phyloP scores from a whole-genome alignment of 2,888 invertebrate species.

The Stenichneumon culpator region DNA sequence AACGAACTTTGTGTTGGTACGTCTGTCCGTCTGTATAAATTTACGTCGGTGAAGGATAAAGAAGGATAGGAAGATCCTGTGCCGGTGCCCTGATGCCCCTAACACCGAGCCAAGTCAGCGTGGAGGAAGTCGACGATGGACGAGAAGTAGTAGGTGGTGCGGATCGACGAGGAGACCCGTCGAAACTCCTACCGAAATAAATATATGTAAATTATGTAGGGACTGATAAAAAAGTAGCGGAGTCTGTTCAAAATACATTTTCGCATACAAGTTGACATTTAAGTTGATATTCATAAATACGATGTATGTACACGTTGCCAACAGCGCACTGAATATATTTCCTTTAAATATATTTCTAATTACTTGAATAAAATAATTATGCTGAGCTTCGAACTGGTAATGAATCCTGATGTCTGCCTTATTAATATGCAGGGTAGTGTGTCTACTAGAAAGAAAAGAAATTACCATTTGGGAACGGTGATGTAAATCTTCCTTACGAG shows the following conservation, averaged over 20 bases:
- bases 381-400: background rate
- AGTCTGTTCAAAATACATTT: background rate
- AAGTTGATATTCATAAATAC: slow-evolving; percentile 12
- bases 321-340: too few relatives aligned
- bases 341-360: background rate
- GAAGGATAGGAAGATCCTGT: slow-evolving; percentile 42
- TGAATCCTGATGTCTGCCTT: background rate
- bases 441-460: background rate
- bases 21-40: slow-evolving; percentile 23
- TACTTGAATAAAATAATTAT: background rate
- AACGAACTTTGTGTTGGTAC: slow-evolving; percentile 29
- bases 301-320: background rate
- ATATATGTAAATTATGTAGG: slow-evolving; percentile 4
- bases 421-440: background rate
- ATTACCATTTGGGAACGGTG: background rate
- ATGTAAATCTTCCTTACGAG: background rate
- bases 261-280: slow-evolving; percentile 23
- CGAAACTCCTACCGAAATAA: background rate
- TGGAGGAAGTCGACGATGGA: slow-evolving; percentile 34
- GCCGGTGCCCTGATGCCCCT: slow-evolving; percentile 54
- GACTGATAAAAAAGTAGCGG: background rate
- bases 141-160: background rate
- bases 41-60: slow-evolving; percentile 32
- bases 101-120: slow-evolving; percentile 12
- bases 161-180: slow-evolving; percentile 3